Percentiles rank a stretch among this genome's conserved stretches.
These are phyloP conservation scores for Falco berigora DNA, from an alignment of 2,797 vertebrate genomes.

Conservation along the genomic window DNA sequence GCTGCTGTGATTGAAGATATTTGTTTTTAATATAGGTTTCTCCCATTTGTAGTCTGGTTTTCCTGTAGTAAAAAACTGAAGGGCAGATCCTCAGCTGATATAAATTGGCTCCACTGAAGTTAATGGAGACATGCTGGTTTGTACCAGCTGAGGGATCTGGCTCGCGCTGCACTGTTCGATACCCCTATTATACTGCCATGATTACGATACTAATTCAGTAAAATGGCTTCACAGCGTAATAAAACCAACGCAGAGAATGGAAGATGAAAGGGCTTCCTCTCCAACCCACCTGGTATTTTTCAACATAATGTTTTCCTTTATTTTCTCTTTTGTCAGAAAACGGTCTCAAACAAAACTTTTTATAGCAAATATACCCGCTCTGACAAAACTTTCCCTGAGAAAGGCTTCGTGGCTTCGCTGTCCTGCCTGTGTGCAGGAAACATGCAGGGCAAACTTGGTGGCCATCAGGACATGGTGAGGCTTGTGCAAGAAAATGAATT, in stretches of 20 bases:
- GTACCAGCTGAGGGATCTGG: constrained; percentile 55
- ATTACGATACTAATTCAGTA: constrained; percentile 46
- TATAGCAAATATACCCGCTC: not conserved
- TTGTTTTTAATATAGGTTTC: constrained; percentile 56
- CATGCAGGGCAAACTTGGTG: fast-evolving
- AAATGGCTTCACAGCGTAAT: not conserved
- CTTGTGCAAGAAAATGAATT: not conserved
- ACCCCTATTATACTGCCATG: not conserved
- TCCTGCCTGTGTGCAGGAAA: not conserved
- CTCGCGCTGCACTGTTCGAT: not conserved
- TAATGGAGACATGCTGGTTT: constrained; percentile 33
- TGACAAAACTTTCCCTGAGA: not conserved
- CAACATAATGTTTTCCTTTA: constrained; percentile 3
- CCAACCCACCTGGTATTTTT: not conserved
- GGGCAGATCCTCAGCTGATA: constrained; percentile 58
- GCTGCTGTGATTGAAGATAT: constrained; percentile 50
- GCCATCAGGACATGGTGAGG: not conserved
- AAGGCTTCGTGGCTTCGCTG: not conserved
- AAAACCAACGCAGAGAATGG: constrained; percentile 25
- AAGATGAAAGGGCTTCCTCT: constrained; percentile 47
- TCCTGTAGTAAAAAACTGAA: constrained; percentile 41
- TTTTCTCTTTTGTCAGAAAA: constrained; percentile 14
- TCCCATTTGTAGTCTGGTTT: constrained; percentile 34
- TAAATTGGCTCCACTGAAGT: constrained; percentile 36
- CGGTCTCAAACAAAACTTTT: not conserved